phyloP scores from a whole-genome alignment of 2,113 vertebrate genomes.

The Oryzias celebensis region DNA sequence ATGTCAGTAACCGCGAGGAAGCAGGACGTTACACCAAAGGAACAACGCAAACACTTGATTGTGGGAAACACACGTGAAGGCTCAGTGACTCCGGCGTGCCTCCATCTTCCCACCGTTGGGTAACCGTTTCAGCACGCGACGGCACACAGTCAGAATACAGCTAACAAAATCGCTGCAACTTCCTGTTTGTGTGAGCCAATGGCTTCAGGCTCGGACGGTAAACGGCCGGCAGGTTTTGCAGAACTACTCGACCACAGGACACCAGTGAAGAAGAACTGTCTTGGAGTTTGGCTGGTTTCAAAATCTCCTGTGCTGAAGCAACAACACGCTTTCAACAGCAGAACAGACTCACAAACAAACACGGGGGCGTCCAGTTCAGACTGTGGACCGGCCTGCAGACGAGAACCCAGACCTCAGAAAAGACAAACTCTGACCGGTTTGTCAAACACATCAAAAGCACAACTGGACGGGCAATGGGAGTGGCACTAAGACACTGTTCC shows the following conservation, averaged over 20 bases:
- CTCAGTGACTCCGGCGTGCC: slow-evolving; percentile 21
- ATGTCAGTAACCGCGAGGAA: background rate
- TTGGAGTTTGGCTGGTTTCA: slow-evolving; percentile 43
- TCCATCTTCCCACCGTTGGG: slow-evolving; percentile 17
- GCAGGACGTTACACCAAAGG: background rate
- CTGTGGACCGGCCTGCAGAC: no score
- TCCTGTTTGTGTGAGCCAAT: slow-evolving; percentile 52
- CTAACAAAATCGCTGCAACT: slow-evolving; percentile 42
- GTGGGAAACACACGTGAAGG: background rate
- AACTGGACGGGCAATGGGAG: no score
- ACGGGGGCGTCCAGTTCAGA: background rate
- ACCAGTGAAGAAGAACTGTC: slow-evolving; percentile 45
- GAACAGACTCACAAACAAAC: slow-evolving; percentile 40
- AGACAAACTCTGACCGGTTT: no score
- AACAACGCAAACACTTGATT: slow-evolving; percentile 7
- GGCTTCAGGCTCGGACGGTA: slow-evolving; percentile 35
- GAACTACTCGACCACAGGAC: slow-evolving; percentile 64
- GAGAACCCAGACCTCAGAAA: no score
- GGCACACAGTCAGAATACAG: background rate
- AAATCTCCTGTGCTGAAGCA: slow-evolving; percentile 44
- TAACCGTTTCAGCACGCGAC: slow-evolving; percentile 15
- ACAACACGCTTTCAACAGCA: slow-evolving; percentile 5
- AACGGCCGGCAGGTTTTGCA: slow-evolving; percentile 49
- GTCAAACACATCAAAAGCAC: no score
- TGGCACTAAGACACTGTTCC: no score